Conservation (phyloP, 2,797 vertebrate genomes). For the Micrastur ruficollis region DNA sequence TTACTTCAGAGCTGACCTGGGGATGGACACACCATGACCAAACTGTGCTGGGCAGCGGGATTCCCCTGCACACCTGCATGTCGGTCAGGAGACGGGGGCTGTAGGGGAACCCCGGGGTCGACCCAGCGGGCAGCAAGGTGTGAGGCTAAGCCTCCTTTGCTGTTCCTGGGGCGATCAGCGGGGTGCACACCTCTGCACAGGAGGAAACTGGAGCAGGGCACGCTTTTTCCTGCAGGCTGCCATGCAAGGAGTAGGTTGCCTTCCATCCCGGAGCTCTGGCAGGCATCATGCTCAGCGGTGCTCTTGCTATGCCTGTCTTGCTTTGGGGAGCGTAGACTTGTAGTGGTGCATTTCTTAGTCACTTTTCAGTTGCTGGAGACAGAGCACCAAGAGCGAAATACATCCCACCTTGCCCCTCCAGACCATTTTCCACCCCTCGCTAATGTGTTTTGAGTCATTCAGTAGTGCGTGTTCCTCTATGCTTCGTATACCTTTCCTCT, state of each 20-base stretch:
- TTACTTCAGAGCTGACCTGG: neutral
- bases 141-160: neutral
- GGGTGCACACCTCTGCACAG: neutral
- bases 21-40: neutral
- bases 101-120: accelerated
- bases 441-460: neutral
- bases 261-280: accelerated
- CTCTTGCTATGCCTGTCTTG: neutral
- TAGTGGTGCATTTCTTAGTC: neutral
- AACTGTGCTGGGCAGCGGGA: accelerated
- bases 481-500: neutral
- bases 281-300: accelerated
- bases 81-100: neutral
- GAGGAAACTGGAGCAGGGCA: neutral
- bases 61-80: neutral
- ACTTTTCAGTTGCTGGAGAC: neutral
- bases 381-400: neutral
- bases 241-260: accelerated
- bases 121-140: neutral
- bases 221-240: accelerated
- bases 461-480: neutral
- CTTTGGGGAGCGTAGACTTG: accelerated
- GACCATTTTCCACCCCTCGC: neutral
- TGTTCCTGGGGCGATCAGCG: neutral
- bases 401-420: neutral